These are phyloP conservation scores for Tachyglossus aculeatus DNA, from an alignment of 2,797 vertebrate species.

Conservation along the genomic window DNA sequence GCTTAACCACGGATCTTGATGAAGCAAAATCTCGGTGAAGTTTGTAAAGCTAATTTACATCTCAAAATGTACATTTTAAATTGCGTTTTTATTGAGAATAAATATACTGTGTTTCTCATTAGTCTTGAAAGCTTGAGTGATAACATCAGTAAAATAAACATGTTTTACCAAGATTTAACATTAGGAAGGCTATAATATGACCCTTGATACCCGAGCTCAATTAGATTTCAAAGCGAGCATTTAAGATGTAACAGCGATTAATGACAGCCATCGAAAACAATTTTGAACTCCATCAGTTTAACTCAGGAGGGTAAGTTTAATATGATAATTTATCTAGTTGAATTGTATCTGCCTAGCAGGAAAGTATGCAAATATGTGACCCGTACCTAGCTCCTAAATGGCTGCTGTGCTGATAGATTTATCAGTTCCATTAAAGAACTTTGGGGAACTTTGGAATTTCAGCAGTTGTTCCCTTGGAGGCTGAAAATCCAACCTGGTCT, in stretches of 20 bases:
- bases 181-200: slow-evolving; percentile 89
- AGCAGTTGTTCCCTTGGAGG: slow-evolving; percentile 91
- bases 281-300: slow-evolving; percentile 99
- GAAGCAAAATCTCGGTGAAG: slow-evolving; percentile 64
- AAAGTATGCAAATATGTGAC: slow-evolving; percentile 97
- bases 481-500: slow-evolving; percentile 90
- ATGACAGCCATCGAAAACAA: slow-evolving; percentile 99
- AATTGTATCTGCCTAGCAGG: slow-evolving; percentile 92
- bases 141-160: slow-evolving; percentile 76
- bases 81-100: slow-evolving; percentile 78
- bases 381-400: slow-evolving; percentile 96
- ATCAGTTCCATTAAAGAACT: slow-evolving; percentile 95
- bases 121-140: slow-evolving; percentile 65
- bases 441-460: slow-evolving; percentile 96
- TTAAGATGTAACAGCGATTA: slow-evolving; percentile 98
- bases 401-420: slow-evolving; percentile 91
- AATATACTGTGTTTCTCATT: slow-evolving; percentile 73
- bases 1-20: slow-evolving; percentile 65
- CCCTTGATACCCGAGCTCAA: slow-evolving; percentile 87
- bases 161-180: slow-evolving; percentile 81
- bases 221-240: slow-evolving; percentile 93
- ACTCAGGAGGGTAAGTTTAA: slow-evolving; percentile 99
- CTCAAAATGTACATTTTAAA: slow-evolving; percentile 72
- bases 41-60: slow-evolving; percentile 71
- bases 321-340: slow-evolving; percentile 99